Percentiles rank a stretch among this genome's conserved stretches.
Conservation (phyloP, 92 coral and sea anemone species). For the Isaurus tuberculatus region DNA sequence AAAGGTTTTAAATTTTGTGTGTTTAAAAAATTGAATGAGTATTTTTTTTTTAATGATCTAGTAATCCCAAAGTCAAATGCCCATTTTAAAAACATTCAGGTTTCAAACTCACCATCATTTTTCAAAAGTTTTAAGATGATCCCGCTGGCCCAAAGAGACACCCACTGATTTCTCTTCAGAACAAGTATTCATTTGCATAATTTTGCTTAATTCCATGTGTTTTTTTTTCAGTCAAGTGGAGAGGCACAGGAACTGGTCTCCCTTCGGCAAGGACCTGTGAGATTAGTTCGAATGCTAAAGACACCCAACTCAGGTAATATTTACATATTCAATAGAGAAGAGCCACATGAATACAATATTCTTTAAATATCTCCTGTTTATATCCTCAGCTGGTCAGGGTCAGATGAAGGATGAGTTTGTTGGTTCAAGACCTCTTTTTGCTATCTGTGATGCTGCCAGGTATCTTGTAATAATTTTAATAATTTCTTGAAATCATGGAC, state of each 20-base stretch:
- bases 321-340: not conserved
- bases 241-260: constrained; percentile 96
- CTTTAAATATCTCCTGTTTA: not conserved
- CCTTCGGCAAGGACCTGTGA: constrained; percentile 97
- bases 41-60: too few relatives aligned
- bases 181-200: too few relatives aligned
- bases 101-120: too few relatives aligned
- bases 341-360: not conserved
- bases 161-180: too few relatives aligned
- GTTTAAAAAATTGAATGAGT: too few relatives aligned
- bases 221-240: constrained; percentile 71
- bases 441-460: constrained; percentile 99
- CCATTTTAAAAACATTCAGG: too few relatives aligned
- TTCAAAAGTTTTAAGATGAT: too few relatives aligned
- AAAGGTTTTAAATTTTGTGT: too few relatives aligned
- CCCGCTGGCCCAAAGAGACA: too few relatives aligned
- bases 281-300: constrained; percentile 86
- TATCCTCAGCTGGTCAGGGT: constrained; percentile 15
- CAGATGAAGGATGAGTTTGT: constrained; percentile 81
- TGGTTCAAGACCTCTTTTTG: constrained; percentile 89
- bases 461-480: not conserved
- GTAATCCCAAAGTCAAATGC: too few relatives aligned
- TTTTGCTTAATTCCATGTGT: not conserved
- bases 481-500: too few relatives aligned
- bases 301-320: constrained; percentile 71